These are phyloP conservation scores for Hemichromis elongatus DNA, from an alignment of 2,113 vertebrate species.

Conservation along the genomic window DNA sequence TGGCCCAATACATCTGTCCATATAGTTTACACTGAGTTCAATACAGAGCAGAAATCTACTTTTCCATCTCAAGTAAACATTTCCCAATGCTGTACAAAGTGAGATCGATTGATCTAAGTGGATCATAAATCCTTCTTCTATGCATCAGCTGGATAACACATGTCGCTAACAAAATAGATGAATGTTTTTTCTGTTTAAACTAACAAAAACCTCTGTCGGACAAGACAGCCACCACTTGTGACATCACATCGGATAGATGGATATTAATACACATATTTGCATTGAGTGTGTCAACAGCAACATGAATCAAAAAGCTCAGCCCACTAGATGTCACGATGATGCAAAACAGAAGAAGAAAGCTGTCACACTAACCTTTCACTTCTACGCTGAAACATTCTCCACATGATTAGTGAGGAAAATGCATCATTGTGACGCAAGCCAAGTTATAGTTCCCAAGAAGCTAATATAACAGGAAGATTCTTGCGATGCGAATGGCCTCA, in stretches of 20 bases:
- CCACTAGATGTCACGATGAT: not conserved
- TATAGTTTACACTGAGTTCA: not conserved
- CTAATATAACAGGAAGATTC: not conserved
- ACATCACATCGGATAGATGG: not conserved
- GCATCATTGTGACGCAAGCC: not conserved
- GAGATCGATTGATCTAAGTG: not conserved
- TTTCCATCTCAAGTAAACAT: not conserved
- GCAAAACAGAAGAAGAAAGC: not conserved
- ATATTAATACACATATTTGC: not conserved
- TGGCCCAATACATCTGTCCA: not conserved
- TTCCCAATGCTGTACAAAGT: not conserved
- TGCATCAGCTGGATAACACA: not conserved
- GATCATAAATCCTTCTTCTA: not conserved
- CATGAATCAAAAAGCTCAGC: not conserved
- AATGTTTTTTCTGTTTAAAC: not conserved
- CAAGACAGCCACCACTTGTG: not conserved
- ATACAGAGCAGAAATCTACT: not conserved
- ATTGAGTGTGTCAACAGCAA: not conserved
- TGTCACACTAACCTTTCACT: not conserved
- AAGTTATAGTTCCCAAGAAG: not conserved
- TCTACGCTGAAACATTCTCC: not conserved
- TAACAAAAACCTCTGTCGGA: not conserved
- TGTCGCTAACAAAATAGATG: not conserved
- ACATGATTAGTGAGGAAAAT: not conserved
- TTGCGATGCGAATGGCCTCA: not conserved